Conservation (phyloP, 2,888 invertebrate genomes). For the Bruchidius siliquastri region DNA sequence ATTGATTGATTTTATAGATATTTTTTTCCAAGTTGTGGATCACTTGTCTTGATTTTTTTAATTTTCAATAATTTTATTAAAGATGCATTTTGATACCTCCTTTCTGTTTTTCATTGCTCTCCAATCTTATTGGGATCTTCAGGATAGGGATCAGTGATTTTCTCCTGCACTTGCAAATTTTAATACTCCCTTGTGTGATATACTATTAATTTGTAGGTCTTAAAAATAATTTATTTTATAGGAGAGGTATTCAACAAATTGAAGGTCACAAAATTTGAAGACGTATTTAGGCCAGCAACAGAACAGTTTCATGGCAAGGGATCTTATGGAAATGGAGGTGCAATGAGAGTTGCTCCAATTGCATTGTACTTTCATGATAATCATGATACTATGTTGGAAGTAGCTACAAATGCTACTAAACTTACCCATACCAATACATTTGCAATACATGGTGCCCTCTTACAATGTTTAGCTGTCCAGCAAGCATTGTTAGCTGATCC, state of each 20-base stretch:
- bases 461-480: conserved; percentile 57
- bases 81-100: too few species aligned
- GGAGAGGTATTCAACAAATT: conserved; percentile 55
- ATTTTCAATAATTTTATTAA: too few species aligned
- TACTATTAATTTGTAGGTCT: too few species aligned
- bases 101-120: too few species aligned
- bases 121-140: too few species aligned
- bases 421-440: conserved; percentile 61
- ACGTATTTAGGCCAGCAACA: conserved; percentile 59
- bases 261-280: conserved; percentile 50
- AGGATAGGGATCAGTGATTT: too few species aligned
- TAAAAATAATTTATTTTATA: conserved; percentile 40
- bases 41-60: too few species aligned
- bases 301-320: conserved; percentile 51
- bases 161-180: too few species aligned
- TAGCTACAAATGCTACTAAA: conserved; percentile 50
- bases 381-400: conserved; percentile 49
- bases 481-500: conserved; percentile 51
- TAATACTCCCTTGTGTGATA: too few species aligned
- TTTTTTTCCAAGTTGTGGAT: too few species aligned
- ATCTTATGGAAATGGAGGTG: conserved; percentile 74
- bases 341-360: conserved; percentile 67
- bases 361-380: conserved; percentile 57
- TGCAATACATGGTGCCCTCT: conserved; percentile 56
- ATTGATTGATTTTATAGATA: too few species aligned